Conservation (phyloP, 2,113 vertebrate species). For the Lasiurus borealis region DNA sequence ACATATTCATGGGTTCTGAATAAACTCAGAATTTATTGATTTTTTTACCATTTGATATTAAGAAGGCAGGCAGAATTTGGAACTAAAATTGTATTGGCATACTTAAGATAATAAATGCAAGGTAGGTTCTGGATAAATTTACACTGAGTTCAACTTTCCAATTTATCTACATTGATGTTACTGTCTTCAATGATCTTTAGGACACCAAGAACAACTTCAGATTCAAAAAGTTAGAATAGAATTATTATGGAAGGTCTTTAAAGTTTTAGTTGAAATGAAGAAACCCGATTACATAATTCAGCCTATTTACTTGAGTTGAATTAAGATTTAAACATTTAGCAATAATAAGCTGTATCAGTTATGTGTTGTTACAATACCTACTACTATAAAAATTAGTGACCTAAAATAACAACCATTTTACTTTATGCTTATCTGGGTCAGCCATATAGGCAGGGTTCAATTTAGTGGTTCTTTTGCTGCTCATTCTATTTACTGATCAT, state of each 20-base stretch:
- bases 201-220: not conserved
- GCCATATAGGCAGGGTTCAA: not conserved
- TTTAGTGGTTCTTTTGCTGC: not conserved
- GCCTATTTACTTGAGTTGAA: not conserved
- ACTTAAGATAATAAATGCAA: constrained; percentile 13
- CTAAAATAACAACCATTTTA: not conserved
- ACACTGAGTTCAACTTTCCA: not conserved
- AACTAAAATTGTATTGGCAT: constrained; percentile 10
- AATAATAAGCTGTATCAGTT: not conserved
- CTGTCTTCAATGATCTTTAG: not conserved
- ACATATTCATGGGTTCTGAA: not conserved
- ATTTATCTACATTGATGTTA: not conserved
- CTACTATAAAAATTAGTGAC: not conserved
- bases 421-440: not conserved
- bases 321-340: constrained; percentile 1
- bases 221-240: not conserved
- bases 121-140: not conserved
- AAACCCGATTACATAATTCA: not conserved
- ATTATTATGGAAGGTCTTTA: not conserved
- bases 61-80: constrained; percentile 24
- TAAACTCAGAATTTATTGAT: constrained; percentile 4
- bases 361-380: not conserved
- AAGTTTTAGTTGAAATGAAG: constrained; percentile 38
- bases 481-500: not conserved
- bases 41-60: constrained; percentile 17